Conservation (phyloP, 23 tunicate species). For the Ciona savignyi region DNA sequence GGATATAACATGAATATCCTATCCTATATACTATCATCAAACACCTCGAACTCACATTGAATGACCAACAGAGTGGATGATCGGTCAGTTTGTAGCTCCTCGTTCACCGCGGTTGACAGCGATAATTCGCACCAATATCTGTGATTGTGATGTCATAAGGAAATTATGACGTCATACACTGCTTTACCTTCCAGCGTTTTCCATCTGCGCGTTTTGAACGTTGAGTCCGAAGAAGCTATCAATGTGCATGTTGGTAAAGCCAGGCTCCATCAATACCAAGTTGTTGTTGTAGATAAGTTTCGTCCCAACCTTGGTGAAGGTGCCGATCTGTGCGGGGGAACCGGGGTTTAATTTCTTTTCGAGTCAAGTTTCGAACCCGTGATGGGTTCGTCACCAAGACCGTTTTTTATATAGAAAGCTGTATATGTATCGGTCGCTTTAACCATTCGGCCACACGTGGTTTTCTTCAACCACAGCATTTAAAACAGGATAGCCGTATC, state of each 20-base stretch:
- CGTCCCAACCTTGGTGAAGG: conserved; percentile 17
- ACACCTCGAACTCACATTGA: not conserved
- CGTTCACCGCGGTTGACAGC: conserved; percentile 7
- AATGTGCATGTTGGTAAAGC: conserved; percentile 11
- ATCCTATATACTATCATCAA: too few species aligned
- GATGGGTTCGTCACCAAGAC: too few species aligned
- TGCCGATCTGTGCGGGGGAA: conserved; percentile 11
- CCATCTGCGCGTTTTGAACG: not conserved
- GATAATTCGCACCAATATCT: conserved; percentile 50
- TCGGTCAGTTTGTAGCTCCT: conserved; percentile 32
- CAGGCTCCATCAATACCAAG: conserved; percentile 10
- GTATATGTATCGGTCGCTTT: not conserved
- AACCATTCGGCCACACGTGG: too few species aligned
- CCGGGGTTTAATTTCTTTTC: not conserved
- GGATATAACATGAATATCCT: too few species aligned
- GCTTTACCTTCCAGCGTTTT: conserved; percentile 15
- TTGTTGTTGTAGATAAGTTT: not conserved
- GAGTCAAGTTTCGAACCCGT: too few species aligned
- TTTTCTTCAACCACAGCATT: too few species aligned
- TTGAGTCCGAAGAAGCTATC: not conserved
- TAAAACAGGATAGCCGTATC: not conserved
- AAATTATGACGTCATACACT: not conserved
- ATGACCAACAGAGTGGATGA: conserved; percentile 14
- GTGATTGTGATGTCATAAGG: too few species aligned
- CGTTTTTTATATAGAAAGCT: not conserved